Percentiles rank a stretch among this genome's conserved stretches.
phyloP scores from a whole-genome alignment of 1,140 invertebrate genomes.

The Hydropsyche tenuis region DNA sequence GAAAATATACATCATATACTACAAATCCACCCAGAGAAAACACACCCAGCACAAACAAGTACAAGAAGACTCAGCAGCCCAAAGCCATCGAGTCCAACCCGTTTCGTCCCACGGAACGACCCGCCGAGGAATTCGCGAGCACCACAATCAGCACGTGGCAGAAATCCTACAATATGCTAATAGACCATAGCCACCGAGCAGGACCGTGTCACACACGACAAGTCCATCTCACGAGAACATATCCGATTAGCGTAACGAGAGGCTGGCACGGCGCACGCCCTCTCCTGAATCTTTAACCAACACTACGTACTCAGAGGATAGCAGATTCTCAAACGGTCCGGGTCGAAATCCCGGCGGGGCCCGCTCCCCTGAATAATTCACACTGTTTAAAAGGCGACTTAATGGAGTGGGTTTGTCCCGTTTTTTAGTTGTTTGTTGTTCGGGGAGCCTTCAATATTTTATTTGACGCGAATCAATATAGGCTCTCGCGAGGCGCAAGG shows the following conservation, averaged over 20 bases:
- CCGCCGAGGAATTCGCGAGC: no score
- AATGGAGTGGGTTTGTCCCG: constrained; percentile 29
- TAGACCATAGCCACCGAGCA: background rate
- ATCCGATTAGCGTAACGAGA: constrained; percentile 22
- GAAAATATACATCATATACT: no score
- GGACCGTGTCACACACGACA: background rate
- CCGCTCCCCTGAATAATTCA: constrained; percentile 26
- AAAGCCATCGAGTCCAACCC: no score
- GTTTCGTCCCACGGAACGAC: no score
- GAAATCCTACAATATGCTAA: background rate
- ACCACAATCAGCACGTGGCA: background rate
- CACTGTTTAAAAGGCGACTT: constrained; percentile 34
- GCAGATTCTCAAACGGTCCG: constrained; percentile 16
- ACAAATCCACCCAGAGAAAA: no score
- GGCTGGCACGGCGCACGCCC: background rate
- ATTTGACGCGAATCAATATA: constrained; percentile 30
- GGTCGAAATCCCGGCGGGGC: constrained; percentile 15
- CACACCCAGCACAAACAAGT: no score
- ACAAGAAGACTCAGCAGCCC: no score
- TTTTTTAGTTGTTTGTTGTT: constrained; percentile 37
- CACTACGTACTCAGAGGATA: background rate
- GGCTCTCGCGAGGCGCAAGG: background rate
- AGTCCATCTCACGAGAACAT: background rate
- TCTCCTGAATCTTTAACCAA: constrained; percentile 15
- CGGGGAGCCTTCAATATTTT: constrained; percentile 9